phyloP scores from a whole-genome alignment of 2,797 vertebrate species.

The Potorous gilbertii region DNA sequence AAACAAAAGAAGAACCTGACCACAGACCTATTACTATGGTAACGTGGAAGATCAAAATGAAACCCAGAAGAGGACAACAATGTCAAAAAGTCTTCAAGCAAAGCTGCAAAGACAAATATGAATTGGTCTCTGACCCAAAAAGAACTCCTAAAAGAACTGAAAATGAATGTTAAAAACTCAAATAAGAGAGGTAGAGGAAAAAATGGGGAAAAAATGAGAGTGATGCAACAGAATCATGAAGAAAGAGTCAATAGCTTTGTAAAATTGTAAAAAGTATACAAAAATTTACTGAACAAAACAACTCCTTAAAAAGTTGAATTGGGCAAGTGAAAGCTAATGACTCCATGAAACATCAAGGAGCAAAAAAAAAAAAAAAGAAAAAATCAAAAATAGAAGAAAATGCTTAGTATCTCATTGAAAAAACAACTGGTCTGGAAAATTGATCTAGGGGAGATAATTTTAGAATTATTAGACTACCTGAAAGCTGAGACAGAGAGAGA shows the following conservation, averaged over 20 bases:
- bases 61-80: not conserved
- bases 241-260: not conserved
- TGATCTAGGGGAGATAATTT: not conserved
- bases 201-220: not conserved
- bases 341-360: not conserved
- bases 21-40: not conserved
- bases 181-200: not conserved
- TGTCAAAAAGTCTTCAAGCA: not conserved
- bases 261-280: not conserved
- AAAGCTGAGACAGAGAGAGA: not conserved
- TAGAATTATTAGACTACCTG: not conserved
- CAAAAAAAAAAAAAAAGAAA: not conserved
- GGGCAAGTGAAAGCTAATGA: not conserved
- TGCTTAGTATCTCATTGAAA: not conserved
- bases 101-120: not conserved
- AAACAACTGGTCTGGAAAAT: not conserved
- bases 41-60: not conserved
- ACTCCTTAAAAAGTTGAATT: not conserved
- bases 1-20: not conserved
- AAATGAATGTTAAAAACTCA: not conserved
- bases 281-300: not conserved
- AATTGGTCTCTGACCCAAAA: not conserved
- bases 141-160: not conserved
- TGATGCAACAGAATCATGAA: not conserved
- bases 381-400: not conserved